phyloP scores from a whole-genome alignment of 2,113 vertebrate species.

The Oenanthe oenanthe region DNA sequence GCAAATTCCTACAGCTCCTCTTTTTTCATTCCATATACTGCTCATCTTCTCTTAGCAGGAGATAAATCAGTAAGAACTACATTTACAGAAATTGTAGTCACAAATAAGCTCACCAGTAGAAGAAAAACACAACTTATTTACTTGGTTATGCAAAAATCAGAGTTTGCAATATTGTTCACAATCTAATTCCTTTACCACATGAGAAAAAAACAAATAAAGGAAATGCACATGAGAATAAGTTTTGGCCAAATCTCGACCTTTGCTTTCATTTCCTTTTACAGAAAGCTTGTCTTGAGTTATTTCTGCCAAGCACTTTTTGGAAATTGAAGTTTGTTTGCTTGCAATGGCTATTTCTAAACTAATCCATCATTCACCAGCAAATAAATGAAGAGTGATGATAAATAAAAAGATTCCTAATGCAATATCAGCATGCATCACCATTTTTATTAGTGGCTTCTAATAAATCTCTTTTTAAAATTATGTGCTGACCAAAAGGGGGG shows the following conservation, averaged over 20 bases:
- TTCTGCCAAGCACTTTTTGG: neutral
- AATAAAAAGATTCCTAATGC: neutral
- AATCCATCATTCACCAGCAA: neutral
- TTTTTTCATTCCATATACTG: neutral
- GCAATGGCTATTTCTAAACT: slow-evolving; percentile 12
- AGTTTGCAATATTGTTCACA: neutral
- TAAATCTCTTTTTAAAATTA: neutral
- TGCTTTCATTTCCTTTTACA: neutral
- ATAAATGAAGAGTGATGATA: neutral
- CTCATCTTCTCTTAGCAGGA: neutral
- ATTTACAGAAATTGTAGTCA: neutral
- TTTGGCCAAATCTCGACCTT: neutral
- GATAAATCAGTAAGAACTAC: neutral
- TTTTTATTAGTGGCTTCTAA: neutral
- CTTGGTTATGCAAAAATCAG: neutral
- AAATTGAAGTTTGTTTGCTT: neutral
- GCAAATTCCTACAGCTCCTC: neutral
- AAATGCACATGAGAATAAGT: neutral
- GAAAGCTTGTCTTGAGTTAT: neutral
- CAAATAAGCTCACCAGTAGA: neutral
- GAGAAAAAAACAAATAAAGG: rapidly evolving
- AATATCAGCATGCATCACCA: neutral
- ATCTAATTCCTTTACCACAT: neutral
- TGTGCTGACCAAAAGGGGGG: neutral
- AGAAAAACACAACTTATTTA: neutral